These are phyloP conservation scores for Syngnathus scovelli DNA, from an alignment of 2,113 vertebrate species.

Conservation along the genomic window DNA sequence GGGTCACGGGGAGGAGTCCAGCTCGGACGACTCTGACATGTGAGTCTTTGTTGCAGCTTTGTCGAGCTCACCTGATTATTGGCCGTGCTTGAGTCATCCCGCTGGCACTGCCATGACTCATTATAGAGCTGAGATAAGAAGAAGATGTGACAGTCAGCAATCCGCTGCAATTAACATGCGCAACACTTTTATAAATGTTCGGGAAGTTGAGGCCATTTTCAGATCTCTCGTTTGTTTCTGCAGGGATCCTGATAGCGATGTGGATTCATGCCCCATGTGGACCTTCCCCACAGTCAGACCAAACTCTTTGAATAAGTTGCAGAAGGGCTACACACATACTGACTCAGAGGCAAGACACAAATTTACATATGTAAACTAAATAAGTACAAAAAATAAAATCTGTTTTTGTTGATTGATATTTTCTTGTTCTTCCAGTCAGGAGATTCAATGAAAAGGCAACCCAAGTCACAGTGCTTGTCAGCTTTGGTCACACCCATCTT, in stretches of 20 bases:
- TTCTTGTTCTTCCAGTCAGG: slow-evolving; percentile 48
- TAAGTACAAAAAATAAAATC: not conserved
- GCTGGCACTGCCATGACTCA: not conserved
- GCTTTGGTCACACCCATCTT: slow-evolving; percentile 91
- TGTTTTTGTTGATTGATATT: not conserved
- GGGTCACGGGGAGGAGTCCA: slow-evolving; percentile 92
- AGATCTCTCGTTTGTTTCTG: not conserved
- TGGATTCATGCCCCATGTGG: slow-evolving; percentile 86
- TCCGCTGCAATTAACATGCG: not conserved
- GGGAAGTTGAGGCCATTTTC: not conserved
- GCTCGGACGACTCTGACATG: slow-evolving; percentile 94
- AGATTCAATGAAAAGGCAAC: slow-evolving; percentile 87
- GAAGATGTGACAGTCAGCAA: too few relatives aligned
- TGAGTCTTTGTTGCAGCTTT: slow-evolving; percentile 43
- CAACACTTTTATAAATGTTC: not conserved
- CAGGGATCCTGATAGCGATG: slow-evolving; percentile 87
- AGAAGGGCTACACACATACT: slow-evolving; percentile 79
- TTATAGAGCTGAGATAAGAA: too few relatives aligned
- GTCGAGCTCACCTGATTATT: not conserved
- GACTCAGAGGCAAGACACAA: slow-evolving; percentile 75
- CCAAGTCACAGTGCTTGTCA: slow-evolving; percentile 90
- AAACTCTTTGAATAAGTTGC: slow-evolving; percentile 82
- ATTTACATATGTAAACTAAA: not conserved
- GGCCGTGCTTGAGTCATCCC: not conserved
- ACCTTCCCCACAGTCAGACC: slow-evolving; percentile 91